phyloP scores from a whole-genome alignment of 2,888 invertebrate genomes.

The Leuctra nigra region DNA sequence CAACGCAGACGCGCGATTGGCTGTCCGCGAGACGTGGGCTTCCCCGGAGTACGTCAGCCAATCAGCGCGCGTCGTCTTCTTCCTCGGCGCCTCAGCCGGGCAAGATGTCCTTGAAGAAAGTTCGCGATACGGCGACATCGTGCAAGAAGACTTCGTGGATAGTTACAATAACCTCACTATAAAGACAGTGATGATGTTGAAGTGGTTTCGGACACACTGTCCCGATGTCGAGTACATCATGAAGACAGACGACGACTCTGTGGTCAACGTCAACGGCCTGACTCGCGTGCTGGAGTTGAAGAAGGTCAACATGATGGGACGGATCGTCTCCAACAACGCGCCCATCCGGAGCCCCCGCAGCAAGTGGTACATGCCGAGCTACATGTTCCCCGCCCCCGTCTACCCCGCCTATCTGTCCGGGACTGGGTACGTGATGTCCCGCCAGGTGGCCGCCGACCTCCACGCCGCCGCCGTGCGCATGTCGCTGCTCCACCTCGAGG shows the following conservation, averaged over 20 bases:
- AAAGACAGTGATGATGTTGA: slow-evolving; percentile 77
- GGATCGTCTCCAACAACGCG: too few relatives aligned
- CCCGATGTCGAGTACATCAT: slow-evolving; percentile 57
- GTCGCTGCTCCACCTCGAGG: slow-evolving; percentile 68
- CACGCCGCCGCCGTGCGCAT: slow-evolving; percentile 60
- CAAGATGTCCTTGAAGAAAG: too few relatives aligned
- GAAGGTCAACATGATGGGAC: too few relatives aligned
- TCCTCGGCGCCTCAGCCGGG: too few relatives aligned
- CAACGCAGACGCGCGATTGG: too few relatives aligned
- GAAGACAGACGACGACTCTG: slow-evolving; percentile 84
- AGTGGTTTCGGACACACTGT: slow-evolving; percentile 69
- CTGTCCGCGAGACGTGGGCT: too few relatives aligned
- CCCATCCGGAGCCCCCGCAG: slow-evolving; percentile 65
- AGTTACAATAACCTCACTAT: slow-evolving; percentile 81
- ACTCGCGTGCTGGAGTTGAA: slow-evolving; percentile 43
- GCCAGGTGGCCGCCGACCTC: slow-evolving; percentile 55
- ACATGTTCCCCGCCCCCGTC: slow-evolving; percentile 62
- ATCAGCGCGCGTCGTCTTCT: too few relatives aligned
- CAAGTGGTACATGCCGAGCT: slow-evolving; percentile 72
- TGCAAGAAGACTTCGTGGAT: slow-evolving; percentile 77
- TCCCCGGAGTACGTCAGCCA: too few relatives aligned
- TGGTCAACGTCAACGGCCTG: slow-evolving; percentile 65
- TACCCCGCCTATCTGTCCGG: slow-evolving; percentile 79
- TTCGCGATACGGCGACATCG: slow-evolving; percentile 62
- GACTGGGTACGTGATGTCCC: slow-evolving; percentile 68